A percentile compares a stretch with the other conserved stretches of the same genome.
Evolutionary conservation across 92 coral and sea anemone genomes (phyloP).

Genomic region (Meandrina meandrites): DNA sequence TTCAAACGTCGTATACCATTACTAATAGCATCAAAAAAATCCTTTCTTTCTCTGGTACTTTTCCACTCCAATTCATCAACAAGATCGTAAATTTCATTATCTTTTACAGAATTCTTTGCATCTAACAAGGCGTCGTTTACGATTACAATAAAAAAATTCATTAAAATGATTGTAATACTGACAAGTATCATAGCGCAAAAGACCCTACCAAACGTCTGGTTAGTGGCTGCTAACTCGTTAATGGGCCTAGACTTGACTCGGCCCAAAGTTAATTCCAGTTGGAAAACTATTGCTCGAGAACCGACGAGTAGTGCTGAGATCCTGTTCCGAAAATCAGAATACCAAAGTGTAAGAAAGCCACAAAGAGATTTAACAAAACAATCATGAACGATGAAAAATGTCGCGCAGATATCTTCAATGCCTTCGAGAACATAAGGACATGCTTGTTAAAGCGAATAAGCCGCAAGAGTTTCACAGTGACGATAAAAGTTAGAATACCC

Average conservation of each 20-base stretch:
- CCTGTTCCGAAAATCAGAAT: slow-evolving; percentile 50
- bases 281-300: slow-evolving; percentile 29
- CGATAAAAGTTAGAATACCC: slow-evolving; percentile 54
- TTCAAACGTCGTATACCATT: neutral
- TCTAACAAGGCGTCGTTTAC: slow-evolving; percentile 43
- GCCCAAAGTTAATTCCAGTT: slow-evolving; percentile 40
- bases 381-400: slow-evolving; percentile 43
- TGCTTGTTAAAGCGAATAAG: slow-evolving; percentile 72
- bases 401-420: slow-evolving; percentile 40
- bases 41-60: neutral
- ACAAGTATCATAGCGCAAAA: slow-evolving; percentile 17
- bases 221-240: neutral
- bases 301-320: slow-evolving; percentile 45
- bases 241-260: slow-evolving; percentile 21
- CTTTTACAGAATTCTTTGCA: neutral
- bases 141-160: slow-evolving; percentile 67
- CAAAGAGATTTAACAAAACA: slow-evolving; percentile 38
- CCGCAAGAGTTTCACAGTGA: slow-evolving; percentile 59
- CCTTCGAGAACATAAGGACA: slow-evolving; percentile 43
- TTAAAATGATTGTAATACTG: slow-evolving; percentile 33
- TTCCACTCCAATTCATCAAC: neutral
- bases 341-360: slow-evolving; percentile 47
- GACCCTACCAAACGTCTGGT: neutral
- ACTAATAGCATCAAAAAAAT: slow-evolving; percentile 7
- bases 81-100: neutral